Evolutionary conservation across 2,888 invertebrate genomes (phyloP).

Genomic region (Chymomyza procnemis): DNA sequence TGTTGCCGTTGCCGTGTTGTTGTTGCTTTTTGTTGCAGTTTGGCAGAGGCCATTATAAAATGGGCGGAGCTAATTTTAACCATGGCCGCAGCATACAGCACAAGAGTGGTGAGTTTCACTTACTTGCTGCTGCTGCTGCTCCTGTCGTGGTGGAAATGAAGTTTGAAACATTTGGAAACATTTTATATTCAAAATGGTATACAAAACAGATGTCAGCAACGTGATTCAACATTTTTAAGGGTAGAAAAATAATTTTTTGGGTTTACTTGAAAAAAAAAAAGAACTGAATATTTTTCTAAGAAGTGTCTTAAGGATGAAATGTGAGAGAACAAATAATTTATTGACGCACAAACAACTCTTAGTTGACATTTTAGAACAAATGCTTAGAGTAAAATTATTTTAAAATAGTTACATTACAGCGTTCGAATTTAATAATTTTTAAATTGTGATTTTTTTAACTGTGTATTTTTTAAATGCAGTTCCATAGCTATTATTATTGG

Average conservation of each 20-base stretch:
- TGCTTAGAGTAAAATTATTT: no score
- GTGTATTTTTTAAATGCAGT: no score
- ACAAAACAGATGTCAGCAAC: not conserved
- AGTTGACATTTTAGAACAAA: no score
- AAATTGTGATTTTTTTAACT: no score
- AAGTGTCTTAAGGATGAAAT: no score
- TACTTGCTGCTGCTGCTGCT: slow-evolving; percentile 21
- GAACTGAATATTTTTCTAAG: not conserved
- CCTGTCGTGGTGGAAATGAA: slow-evolving; percentile 15
- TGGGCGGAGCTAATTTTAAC: slow-evolving; percentile 71
- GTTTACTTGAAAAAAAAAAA: not conserved
- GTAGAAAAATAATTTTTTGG: not conserved
- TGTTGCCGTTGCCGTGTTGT: no score
- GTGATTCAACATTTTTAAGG: not conserved
- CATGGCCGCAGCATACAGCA: slow-evolving; percentile 40
- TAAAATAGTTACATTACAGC: no score
- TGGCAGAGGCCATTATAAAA: slow-evolving; percentile 75
- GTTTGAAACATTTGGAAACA: not conserved
- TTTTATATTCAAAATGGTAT: not conserved
- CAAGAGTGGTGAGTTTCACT: slow-evolving; percentile 65
- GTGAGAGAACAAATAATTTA: no score
- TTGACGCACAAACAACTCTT: no score
- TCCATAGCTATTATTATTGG: no score
- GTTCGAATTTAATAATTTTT: no score
- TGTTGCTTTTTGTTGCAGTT: slow-evolving; percentile 3